A percentile compares a stretch with the other conserved stretches of the same genome.
Evolutionary conservation across 2,113 vertebrate genomes (phyloP).

Genomic region (Sisor rabdophorus): DNA sequence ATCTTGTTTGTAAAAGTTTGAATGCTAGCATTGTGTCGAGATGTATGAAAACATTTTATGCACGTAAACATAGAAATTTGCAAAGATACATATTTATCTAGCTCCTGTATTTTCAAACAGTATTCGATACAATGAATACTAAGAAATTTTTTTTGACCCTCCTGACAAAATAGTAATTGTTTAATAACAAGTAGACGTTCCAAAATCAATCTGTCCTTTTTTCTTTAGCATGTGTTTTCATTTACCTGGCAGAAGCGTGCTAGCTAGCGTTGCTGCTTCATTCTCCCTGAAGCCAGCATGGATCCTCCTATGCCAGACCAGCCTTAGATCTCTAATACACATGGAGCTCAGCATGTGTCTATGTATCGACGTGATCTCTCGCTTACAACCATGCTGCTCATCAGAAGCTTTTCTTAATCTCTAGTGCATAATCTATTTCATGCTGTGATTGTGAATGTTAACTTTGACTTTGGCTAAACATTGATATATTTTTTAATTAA

Average conservation of each 20-base stretch:
- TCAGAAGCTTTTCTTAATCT: slow-evolving; percentile 11
- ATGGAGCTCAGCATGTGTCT: slow-evolving; percentile 15
- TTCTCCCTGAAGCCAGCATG: slow-evolving; percentile 56
- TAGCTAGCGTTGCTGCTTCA: background rate
- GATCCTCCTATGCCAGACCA: slow-evolving; percentile 54
- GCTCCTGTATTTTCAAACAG: slow-evolving; percentile 31
- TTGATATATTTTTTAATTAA: background rate
- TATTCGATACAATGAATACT: background rate
- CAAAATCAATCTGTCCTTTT: slow-evolving; percentile 6
- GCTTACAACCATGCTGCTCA: background rate
- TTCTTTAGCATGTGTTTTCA: slow-evolving; percentile 67
- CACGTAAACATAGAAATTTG: slow-evolving; percentile 59
- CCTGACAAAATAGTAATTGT: background rate
- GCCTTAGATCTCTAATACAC: slow-evolving; percentile 8
- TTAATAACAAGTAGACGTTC: background rate
- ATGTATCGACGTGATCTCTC: slow-evolving; percentile 9
- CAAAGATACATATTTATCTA: slow-evolving; percentile 2
- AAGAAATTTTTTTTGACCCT: background rate
- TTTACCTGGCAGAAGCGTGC: slow-evolving; percentile 61
- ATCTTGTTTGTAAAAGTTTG: slow-evolving; percentile 38
- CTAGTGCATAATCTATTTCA: background rate
- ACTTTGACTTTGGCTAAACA: background rate
- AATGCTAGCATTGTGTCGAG: slow-evolving; percentile 55
- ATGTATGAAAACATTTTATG: slow-evolving; percentile 59
- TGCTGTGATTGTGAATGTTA: background rate